These are phyloP conservation scores for Dryobotodes eremita DNA, from an alignment of 2,888 invertebrate genomes.

Conservation along the genomic window DNA sequence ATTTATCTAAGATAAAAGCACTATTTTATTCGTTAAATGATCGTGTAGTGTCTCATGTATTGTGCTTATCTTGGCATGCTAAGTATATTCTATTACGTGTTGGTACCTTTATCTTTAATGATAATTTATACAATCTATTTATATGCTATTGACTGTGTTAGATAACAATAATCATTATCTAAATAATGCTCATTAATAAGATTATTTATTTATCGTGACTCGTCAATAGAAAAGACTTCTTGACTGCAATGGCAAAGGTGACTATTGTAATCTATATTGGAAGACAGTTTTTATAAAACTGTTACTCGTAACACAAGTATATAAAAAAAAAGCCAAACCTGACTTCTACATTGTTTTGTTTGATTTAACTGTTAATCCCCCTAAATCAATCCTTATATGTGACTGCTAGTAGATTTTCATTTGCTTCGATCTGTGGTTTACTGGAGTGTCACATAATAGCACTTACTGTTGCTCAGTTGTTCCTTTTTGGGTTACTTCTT, in stretches of 20 bases:
- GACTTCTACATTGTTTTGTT: neutral
- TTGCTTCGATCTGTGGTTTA: neutral
- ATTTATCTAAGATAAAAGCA: neutral
- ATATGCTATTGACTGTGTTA: conserved; percentile 12
- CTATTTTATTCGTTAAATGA: neutral
- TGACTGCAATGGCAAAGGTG: conserved; percentile 24
- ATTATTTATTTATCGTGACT: conserved; percentile 29
- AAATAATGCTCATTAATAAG: conserved; percentile 21
- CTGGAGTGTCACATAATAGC: neutral
- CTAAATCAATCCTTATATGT: neutral
- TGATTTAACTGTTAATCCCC: too few relatives aligned
- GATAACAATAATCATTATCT: conserved; percentile 29
- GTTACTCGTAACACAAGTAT: too few relatives aligned
- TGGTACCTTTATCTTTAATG: neutral
- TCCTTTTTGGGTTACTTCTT: neutral
- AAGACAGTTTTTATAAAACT: neutral
- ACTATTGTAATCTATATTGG: conserved; percentile 21
- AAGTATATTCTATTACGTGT: neutral
- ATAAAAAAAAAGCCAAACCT: neutral
- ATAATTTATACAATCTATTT: neutral
- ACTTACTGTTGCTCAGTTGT: too few relatives aligned
- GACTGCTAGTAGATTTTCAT: neutral
- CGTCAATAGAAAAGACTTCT: conserved; percentile 11
- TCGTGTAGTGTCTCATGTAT: conserved; percentile 26
- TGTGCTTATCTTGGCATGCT: conserved; percentile 17